Evolutionary conservation across 2,888 invertebrate species (phyloP), one percentile per base, ranked within the genome.

Genomic region (Stenoptilia bipunctidactyla): DNA sequence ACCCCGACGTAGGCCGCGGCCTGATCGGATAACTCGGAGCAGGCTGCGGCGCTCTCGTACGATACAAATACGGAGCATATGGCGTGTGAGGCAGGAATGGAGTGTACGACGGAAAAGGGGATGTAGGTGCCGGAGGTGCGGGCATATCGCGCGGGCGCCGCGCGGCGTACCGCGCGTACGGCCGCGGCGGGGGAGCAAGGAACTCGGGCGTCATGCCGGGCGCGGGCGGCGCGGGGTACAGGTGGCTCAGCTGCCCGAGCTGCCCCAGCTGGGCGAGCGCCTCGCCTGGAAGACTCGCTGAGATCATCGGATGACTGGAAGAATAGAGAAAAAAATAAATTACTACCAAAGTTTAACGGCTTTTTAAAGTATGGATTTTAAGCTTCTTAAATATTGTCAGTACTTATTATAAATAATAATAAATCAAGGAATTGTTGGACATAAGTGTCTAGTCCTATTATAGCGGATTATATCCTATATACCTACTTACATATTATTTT

Each of bases 201-300:
- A 89, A 90, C 75, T 89, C 89, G 25, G 85, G 79, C 57, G 85
- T 77, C 74, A 85, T 77, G 53, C 73, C 65, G 43, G 76, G 84
- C 58, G 83, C 85, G 63, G 83, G 85, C 64, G 86, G 85, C 69
- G 86, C 82, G 76, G 85, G 82, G 70, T 79, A 82, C 69, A 84
- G 85, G 77, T 85, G 86, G 71, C 85, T 76, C 62, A 84, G 76
- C 77, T 85, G 86, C 71, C 85, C 77, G 62, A 84, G 76, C 71
- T 82, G 82, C 59, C 76, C 76, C 65, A 82, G 79, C 77, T 79
- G 84, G 63, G 77, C 77, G 61, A 82, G 79, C 79, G 88, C 88
- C 86, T 89, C 89, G 85, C 89, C 86, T 71, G 87, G 88, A 65
- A 85, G 83, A 64, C 85, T 82, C 70, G 88, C 88, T 66, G 88